Evolutionary conservation across 1,140 invertebrate genomes (phyloP).

Genomic region (Zeugodacus cucurbitae): DNA sequence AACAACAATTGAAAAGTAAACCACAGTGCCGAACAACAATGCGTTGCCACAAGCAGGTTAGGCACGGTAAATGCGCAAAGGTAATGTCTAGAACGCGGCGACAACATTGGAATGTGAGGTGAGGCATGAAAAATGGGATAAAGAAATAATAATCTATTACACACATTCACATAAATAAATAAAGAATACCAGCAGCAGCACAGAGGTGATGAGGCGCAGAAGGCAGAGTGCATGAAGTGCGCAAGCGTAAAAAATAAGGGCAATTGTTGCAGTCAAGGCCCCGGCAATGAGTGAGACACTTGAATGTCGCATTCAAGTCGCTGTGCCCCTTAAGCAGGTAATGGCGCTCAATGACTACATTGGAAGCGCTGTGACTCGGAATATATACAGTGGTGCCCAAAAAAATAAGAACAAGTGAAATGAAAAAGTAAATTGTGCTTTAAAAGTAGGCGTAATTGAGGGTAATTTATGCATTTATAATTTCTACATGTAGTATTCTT

Average conservation of each 20-base stretch:
- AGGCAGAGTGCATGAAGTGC: not conserved
- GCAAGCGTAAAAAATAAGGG: not conserved
- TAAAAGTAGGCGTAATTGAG: too few species aligned
- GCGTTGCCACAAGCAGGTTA: not conserved
- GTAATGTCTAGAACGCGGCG: not conserved
- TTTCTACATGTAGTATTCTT: too few species aligned
- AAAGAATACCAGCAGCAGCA: not conserved
- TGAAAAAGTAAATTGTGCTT: too few species aligned
- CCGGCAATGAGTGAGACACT: not conserved
- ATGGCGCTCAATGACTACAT: constrained; percentile 16
- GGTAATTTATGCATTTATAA: too few species aligned
- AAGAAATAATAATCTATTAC: not conserved
- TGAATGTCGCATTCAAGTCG: not conserved
- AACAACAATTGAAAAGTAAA: not conserved
- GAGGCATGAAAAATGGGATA: constrained; percentile 13
- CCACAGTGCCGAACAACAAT: not conserved
- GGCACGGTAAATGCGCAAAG: not conserved
- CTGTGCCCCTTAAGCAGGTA: not conserved
- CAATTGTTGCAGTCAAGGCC: not conserved
- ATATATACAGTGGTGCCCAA: too few species aligned
- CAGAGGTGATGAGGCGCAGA: not conserved
- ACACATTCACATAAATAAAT: not conserved
- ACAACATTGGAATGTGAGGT: constrained; percentile 1
- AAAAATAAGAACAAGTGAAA: not conserved
- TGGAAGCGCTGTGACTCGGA: not conserved